Conservation (phyloP, 1,140 invertebrate genomes). For the Euwallacea similis region DNA sequence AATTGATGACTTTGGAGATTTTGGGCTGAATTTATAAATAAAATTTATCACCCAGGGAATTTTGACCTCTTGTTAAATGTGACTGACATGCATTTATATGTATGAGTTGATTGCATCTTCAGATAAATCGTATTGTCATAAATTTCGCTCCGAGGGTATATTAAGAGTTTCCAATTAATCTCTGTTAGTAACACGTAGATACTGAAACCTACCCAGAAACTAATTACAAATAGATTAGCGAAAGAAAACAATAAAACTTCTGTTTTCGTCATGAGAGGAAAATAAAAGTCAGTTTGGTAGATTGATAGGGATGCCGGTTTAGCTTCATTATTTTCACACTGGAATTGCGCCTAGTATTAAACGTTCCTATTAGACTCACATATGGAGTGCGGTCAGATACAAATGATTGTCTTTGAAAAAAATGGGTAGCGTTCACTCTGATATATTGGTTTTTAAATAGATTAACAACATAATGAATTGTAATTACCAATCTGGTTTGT, state of each 20-base stretch:
- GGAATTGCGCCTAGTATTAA: background rate
- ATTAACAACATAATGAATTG: no score
- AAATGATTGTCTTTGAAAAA: no score
- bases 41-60: background rate
- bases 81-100: no score
- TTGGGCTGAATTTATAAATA: background rate
- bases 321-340: slow-evolving; percentile 22
- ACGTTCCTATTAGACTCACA: background rate
- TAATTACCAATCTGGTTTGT: no score
- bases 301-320: slow-evolving; percentile 24
- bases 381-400: no score
- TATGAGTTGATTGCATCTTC: background rate
- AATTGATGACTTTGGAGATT: slow-evolving; percentile 5
- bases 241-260: slow-evolving; percentile 31
- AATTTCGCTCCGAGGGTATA: background rate
- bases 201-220: slow-evolving; percentile 15
- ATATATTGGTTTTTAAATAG: no score
- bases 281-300: slow-evolving; percentile 29
- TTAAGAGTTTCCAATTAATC: slow-evolving; percentile 24
- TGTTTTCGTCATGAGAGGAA: slow-evolving; percentile 31
- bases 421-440: no score
- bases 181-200: slow-evolving; percentile 15
- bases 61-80: background rate
- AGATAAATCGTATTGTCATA: slow-evolving; percentile 18
- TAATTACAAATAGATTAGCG: slow-evolving; percentile 36